Conservation (phyloP, 1,140 invertebrate genomes). For the Mercenaria mercenaria region DNA sequence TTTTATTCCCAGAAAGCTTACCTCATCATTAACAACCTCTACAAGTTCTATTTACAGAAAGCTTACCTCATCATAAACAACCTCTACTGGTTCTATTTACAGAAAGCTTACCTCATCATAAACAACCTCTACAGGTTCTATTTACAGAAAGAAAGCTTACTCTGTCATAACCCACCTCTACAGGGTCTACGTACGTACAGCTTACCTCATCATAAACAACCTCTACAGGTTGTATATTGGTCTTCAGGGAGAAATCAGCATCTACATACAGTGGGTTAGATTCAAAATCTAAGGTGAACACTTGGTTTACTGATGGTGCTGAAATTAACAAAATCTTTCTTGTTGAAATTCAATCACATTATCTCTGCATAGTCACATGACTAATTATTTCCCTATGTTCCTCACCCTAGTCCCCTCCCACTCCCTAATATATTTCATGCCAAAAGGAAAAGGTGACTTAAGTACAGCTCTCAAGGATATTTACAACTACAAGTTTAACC, state of each 20-base stretch:
- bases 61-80: background rate
- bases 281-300: slow-evolving; percentile 92
- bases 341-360: too few relatives aligned
- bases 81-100: background rate
- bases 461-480: too few relatives aligned
- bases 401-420: too few relatives aligned
- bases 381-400: too few relatives aligned
- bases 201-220: slow-evolving; percentile 92
- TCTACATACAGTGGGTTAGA: slow-evolving; percentile 90
- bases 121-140: slow-evolving; percentile 91
- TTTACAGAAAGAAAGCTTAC: slow-evolving; percentile 88
- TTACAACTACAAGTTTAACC: too few relatives aligned
- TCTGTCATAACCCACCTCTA: background rate
- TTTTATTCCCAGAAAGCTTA: too few relatives aligned
- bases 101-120: slow-evolving; percentile 88
- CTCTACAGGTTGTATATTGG: slow-evolving; percentile 92
- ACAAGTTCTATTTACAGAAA: too few relatives aligned
- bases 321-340: slow-evolving; percentile 70
- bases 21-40: too few relatives aligned
- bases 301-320: slow-evolving; percentile 89
- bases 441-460: too few relatives aligned
- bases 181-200: background rate
- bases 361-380: too few relatives aligned
- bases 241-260: slow-evolving; percentile 90
- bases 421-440: too few relatives aligned